A percentile compares a stretch with the other conserved stretches of the same genome.
These are phyloP conservation scores for Caenorhabditis sp. DNA, from an alignment of 2,888 invertebrate genomes.

Conservation along the genomic window DNA sequence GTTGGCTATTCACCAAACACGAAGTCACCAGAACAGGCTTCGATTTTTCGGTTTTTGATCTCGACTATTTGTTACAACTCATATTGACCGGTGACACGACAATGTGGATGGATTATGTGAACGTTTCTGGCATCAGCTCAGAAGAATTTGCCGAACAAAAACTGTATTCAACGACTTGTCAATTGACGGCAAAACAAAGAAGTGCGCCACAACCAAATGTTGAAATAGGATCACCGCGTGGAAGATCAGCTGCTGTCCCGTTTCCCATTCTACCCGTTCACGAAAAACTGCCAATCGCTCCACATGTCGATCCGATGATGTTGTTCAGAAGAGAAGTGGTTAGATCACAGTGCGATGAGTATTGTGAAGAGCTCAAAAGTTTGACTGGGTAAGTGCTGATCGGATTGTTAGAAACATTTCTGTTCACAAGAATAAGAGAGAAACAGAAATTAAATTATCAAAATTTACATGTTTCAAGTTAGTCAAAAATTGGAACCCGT, in stretches of 20 bases:
- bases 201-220: slow-evolving; percentile 7
- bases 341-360: neutral
- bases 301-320: slow-evolving; percentile 31
- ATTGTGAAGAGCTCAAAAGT: neutral
- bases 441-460: too few relatives aligned
- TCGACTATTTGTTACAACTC: slow-evolving; percentile 66
- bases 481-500: too few relatives aligned
- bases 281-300: slow-evolving; percentile 47
- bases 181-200: slow-evolving; percentile 24
- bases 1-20: slow-evolving; percentile 45
- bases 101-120: slow-evolving; percentile 63
- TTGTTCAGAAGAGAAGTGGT: slow-evolving; percentile 41
- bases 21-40: slow-evolving; percentile 48
- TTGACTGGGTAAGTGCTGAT: slow-evolving; percentile 11
- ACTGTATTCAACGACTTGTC: slow-evolving; percentile 45
- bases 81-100: slow-evolving; percentile 52
- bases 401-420: too few relatives aligned
- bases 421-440: too few relatives aligned
- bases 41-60: slow-evolving; percentile 54
- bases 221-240: slow-evolving; percentile 23
- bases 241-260: slow-evolving; percentile 27
- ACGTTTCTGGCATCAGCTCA: slow-evolving; percentile 37
- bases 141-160: slow-evolving; percentile 46
- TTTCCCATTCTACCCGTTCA: slow-evolving; percentile 57
- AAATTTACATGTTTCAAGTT: too few relatives aligned